Percentiles rank a stretch among this genome's conserved stretches.
phyloP scores from a whole-genome alignment of 1,140 invertebrate genomes.

The Grapholita molesta region DNA sequence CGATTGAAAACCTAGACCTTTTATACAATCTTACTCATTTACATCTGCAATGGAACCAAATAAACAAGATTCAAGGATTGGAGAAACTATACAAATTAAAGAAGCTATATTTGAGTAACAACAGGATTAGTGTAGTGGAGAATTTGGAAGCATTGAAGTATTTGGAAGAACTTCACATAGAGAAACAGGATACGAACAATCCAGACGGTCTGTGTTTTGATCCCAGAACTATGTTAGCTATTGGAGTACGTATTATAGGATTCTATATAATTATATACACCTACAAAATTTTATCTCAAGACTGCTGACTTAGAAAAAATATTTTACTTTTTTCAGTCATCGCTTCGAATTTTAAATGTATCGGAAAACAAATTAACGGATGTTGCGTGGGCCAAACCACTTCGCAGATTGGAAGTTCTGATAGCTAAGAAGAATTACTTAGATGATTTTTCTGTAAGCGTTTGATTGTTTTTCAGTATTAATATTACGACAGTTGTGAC shows the following conservation, averaged over 20 bases:
- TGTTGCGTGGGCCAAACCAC: constrained; percentile 58
- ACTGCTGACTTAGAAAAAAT: constrained; percentile 3
- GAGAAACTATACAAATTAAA: constrained; percentile 78
- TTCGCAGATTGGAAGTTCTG: constrained; percentile 60
- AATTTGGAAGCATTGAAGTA: constrained; percentile 80
- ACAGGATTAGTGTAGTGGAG: constrained; percentile 83
- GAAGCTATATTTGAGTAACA: constrained; percentile 83
- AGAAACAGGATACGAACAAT: constrained; percentile 80
- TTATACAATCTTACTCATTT: constrained; percentile 81
- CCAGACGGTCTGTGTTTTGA: constrained; percentile 83
- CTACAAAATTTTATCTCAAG: too few relatives aligned
- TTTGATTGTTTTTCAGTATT: background rate
- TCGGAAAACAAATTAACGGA: constrained; percentile 67
- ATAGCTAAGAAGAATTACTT: constrained; percentile 61
- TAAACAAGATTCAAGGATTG: constrained; percentile 82
- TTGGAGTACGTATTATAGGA: constrained; percentile 81
- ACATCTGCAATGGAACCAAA: constrained; percentile 84
- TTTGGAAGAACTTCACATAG: constrained; percentile 83
- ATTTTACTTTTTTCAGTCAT: constrained; percentile 40
- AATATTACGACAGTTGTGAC: too few relatives aligned
- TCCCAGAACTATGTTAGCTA: constrained; percentile 77
- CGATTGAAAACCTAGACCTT: constrained; percentile 80
- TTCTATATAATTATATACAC: too few relatives aligned
- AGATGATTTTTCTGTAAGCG: constrained; percentile 49
- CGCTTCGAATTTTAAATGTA: constrained; percentile 59